These are phyloP conservation scores for Caenorhabditis panamensis DNA, from an alignment of 2,888 invertebrate species.

Conservation along the genomic window DNA sequence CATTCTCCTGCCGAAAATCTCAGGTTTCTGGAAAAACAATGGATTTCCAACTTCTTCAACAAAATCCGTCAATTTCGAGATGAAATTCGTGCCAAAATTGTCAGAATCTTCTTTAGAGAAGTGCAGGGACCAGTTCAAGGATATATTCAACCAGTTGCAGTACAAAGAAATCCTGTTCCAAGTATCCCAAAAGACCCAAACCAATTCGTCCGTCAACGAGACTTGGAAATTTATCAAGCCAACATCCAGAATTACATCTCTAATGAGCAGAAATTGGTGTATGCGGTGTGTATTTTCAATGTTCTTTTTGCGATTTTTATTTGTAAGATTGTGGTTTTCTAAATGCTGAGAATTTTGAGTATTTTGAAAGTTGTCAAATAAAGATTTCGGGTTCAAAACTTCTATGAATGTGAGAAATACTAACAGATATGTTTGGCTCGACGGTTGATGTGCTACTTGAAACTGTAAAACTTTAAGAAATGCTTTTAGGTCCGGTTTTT, in stretches of 20 bases:
- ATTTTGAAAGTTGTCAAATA: no score
- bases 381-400: no score
- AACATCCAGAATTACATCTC: background rate
- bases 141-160: no score
- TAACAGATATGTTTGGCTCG: no score
- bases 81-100: background rate
- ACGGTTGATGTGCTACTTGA: no score
- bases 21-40: background rate
- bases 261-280: background rate
- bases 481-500: no score
- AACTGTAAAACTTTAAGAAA: no score
- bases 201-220: background rate
- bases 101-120: background rate
- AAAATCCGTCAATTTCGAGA: background rate
- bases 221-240: background rate
- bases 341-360: no score
- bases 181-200: background rate
- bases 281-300: background rate
- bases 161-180: no score
- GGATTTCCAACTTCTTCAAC: background rate
- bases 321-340: background rate
- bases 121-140: no score
- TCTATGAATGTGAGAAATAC: no score
- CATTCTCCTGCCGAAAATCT: background rate
- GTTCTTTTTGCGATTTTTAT: background rate